Evolutionary conservation across 2,113 vertebrate species (phyloP).

Genomic region (Puffinus mauretanicus): DNA sequence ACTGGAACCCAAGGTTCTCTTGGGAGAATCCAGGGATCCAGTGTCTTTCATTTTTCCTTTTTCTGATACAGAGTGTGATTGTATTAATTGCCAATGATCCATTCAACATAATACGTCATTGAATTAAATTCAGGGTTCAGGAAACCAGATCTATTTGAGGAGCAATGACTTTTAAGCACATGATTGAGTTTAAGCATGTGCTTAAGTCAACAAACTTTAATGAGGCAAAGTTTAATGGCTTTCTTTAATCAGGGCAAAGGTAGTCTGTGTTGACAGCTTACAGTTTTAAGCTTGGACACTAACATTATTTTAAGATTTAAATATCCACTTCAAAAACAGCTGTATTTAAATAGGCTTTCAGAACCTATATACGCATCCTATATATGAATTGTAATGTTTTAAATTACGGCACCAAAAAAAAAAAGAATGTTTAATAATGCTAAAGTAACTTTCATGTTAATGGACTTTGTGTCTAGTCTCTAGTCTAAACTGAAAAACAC

Average conservation of each 20-base stretch:
- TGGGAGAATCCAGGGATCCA: neutral
- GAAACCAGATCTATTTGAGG: neutral
- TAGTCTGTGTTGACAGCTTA: neutral
- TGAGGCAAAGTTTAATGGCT: neutral
- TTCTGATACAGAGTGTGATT: neutral
- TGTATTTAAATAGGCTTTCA: neutral
- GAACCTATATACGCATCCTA: neutral
- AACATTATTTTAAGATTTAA: slow-evolving; percentile 15
- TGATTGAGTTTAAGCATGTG: neutral
- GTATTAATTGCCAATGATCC: neutral
- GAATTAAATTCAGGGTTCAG: neutral
- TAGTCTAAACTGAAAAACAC: neutral
- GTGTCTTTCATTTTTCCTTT: neutral
- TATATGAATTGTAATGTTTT: neutral
- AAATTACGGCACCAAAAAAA: neutral
- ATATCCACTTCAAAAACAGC: neutral
- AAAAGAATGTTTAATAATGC: neutral
- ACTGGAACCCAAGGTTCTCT: neutral
- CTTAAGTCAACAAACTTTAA: slow-evolving; percentile 45
- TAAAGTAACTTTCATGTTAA: neutral
- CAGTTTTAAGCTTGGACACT: neutral
- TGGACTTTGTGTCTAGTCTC: neutral
- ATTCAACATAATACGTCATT: neutral
- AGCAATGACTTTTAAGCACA: slow-evolving; percentile 18
- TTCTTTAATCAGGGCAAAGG: slow-evolving; percentile 11